Evolutionary conservation across 2,113 vertebrate genomes (phyloP).

Genomic region (Butorides virescens): DNA sequence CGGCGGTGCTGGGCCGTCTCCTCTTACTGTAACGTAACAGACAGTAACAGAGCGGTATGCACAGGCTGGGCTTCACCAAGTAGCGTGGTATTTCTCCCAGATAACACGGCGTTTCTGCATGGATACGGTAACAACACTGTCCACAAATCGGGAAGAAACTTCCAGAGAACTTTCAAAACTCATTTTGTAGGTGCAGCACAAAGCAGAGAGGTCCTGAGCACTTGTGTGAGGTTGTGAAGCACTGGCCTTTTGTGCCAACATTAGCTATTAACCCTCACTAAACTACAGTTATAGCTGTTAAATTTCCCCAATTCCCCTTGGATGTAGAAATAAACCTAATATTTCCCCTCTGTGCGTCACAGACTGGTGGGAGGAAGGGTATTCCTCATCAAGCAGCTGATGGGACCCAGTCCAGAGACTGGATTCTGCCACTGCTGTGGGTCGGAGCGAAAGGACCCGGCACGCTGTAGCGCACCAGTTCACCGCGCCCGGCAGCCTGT

Average conservation of each 20-base stretch:
- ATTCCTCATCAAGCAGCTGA: not conserved
- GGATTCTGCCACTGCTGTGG: rapidly evolving
- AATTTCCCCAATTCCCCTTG: not conserved
- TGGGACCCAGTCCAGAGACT: not conserved
- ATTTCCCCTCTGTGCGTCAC: not conserved
- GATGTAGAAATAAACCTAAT: not conserved
- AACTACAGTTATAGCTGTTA: not conserved
- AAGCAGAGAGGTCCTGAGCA: not conserved
- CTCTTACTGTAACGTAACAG: rapidly evolving
- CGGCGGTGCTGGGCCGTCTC: not conserved
- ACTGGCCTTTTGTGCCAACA: not conserved
- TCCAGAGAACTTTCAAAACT: not conserved
- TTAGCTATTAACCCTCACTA: not conserved
- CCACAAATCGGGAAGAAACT: not conserved
- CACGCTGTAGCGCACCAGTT: not conserved
- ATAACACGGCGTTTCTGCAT: rapidly evolving
- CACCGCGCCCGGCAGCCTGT: not conserved
- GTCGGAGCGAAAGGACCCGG: not conserved
- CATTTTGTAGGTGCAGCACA: rapidly evolving
- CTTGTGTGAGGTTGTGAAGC: not conserved
- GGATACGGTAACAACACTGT: rapidly evolving
- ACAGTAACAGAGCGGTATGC: rapidly evolving
- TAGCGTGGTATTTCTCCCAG: not conserved
- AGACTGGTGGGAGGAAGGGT: rapidly evolving
- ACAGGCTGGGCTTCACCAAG: rapidly evolving